phyloP scores from a whole-genome alignment of 2,113 vertebrate genomes.

The Bujurquina vittata region DNA sequence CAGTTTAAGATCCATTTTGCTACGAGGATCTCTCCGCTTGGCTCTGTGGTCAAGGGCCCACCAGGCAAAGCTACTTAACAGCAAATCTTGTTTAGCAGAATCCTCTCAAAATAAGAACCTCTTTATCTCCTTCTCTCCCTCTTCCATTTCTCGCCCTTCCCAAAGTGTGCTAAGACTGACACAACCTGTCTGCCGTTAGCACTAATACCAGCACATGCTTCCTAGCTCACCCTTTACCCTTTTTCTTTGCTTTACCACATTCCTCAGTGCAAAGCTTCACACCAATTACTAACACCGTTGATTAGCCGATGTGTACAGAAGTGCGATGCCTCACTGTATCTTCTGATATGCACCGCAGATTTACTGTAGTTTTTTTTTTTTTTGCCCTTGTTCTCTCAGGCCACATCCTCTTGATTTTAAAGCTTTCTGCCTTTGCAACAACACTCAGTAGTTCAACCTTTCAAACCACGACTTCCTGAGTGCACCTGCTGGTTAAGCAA shows the following conservation, averaged over 20 bases:
- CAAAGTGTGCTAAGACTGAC: slow-evolving; percentile 40
- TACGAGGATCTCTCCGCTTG: slow-evolving; percentile 39
- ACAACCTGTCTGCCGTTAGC: slow-evolving; percentile 47
- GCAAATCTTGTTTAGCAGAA: slow-evolving; percentile 75
- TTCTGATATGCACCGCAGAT: slow-evolving; percentile 10
- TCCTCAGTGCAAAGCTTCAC: slow-evolving; percentile 38
- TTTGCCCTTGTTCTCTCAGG: not conserved
- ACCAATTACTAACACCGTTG: slow-evolving; percentile 49
- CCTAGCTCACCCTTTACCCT: slow-evolving; percentile 33
- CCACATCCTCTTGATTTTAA: not conserved
- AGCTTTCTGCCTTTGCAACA: not conserved
- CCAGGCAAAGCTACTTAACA: slow-evolving; percentile 76
- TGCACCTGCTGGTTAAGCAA: slow-evolving; percentile 19
- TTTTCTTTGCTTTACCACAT: slow-evolving; percentile 22
- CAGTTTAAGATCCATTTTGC: slow-evolving; percentile 50
- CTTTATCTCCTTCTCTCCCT: not conserved
- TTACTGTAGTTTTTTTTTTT: not conserved
- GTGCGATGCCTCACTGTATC: slow-evolving; percentile 12
- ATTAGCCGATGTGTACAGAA: slow-evolving; percentile 34
- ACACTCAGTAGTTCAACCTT: slow-evolving; percentile 25
- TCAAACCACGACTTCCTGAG: slow-evolving; percentile 20
- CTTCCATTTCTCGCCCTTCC: slow-evolving; percentile 17
- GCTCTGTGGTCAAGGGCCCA: slow-evolving; percentile 58
- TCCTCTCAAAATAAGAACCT: slow-evolving; percentile 74
- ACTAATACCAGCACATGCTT: slow-evolving; percentile 27